Conservation (phyloP, 2,113 vertebrate genomes). For the Phainopepla nitens region DNA sequence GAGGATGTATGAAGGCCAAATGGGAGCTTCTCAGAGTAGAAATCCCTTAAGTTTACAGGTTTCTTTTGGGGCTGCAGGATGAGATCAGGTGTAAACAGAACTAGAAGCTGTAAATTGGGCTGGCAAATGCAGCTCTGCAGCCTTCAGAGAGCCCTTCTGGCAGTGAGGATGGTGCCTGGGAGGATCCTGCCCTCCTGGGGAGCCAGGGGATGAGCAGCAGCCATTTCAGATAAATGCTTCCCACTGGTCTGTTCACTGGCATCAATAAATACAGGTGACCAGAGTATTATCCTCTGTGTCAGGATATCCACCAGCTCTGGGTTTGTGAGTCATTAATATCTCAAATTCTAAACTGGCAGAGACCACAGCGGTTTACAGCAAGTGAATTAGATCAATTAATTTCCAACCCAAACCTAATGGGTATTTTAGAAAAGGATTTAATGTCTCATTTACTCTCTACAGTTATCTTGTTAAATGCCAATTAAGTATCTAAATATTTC, state of each 20-base stretch:
- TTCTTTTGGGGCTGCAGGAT: neutral
- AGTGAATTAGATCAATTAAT: constrained; percentile 80
- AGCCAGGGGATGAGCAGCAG: neutral
- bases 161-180: accelerated
- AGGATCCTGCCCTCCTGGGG: neutral
- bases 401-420: constrained; percentile 77
- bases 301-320: neutral
- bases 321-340: constrained; percentile 28
- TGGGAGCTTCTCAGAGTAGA: neutral
- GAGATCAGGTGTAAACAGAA: neutral
- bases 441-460: constrained; percentile 80
- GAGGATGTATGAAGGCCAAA: neutral
- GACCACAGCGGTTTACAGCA: constrained; percentile 69
- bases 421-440: constrained; percentile 79
- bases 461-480: constrained; percentile 81
- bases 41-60: neutral
- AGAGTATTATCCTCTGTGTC: neutral
- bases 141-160: neutral
- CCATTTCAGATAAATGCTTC: neutral
- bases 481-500: constrained; percentile 84
- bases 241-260: neutral
- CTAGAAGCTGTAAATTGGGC: neutral
- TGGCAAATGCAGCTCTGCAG: neutral
- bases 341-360: constrained; percentile 42
- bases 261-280: neutral